phyloP scores from a whole-genome alignment of 2,888 invertebrate species.

The Ormyrus nitidulus region DNA sequence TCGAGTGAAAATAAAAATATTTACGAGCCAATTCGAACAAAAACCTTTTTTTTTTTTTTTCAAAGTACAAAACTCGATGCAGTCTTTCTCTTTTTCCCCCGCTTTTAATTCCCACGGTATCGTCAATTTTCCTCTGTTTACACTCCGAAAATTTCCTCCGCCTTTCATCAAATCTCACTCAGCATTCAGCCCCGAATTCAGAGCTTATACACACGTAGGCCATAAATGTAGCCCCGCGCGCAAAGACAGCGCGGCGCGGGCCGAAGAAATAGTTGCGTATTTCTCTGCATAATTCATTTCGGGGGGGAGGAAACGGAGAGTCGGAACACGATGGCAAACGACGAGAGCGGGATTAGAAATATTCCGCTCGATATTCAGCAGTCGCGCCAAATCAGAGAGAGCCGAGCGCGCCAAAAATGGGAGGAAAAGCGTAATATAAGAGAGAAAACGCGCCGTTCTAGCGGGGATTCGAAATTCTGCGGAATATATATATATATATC shows the following conservation, averaged over 20 bases:
- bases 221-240: no score
- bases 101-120: no score
- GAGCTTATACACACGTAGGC: no score
- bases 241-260: background rate
- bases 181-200: no score
- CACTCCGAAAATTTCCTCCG: no score
- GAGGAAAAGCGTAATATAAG: conserved; percentile 14
- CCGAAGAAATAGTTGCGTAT: background rate
- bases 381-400: conserved; percentile 35
- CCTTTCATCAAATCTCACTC: no score
- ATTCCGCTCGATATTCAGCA: conserved; percentile 54
- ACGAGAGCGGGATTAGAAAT: conserved; percentile 47
- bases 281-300: conserved; percentile 44
- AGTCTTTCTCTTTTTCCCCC: no score
- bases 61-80: no score
- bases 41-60: no score
- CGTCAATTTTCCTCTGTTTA: no score
- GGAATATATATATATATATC: background rate
- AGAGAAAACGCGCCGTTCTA: background rate
- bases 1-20: no score
- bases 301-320: background rate
- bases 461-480: conserved; percentile 19
- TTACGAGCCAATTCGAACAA: no score
- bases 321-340: background rate
- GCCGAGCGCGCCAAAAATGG: background rate